Percentiles rank a stretch among this genome's conserved stretches.
These are phyloP conservation scores for Sebastes matsubarae DNA, from an alignment of 2,797 vertebrate species.

Conservation along the genomic window DNA sequence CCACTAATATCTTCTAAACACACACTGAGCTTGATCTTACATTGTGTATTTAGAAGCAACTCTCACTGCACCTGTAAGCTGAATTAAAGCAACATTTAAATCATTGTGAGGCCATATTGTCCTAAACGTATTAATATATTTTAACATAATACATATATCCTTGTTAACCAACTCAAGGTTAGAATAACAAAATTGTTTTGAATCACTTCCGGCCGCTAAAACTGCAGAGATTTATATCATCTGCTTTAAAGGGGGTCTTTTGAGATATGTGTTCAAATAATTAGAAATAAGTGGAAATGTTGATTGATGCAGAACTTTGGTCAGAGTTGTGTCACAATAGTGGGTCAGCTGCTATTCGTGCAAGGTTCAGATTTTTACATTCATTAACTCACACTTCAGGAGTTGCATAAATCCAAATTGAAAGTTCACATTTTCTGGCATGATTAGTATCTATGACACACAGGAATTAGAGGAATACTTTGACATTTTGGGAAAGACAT, in stretches of 20 bases:
- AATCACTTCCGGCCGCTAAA: background rate
- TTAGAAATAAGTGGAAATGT: background rate
- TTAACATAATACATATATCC: background rate
- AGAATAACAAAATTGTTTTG: background rate
- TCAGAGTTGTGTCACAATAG: background rate
- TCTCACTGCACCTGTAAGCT: background rate
- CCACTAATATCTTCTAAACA: slow-evolving; percentile 35
- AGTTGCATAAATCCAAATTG: background rate
- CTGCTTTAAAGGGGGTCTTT: background rate
- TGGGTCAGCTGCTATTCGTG: background rate
- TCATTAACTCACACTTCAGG: background rate
- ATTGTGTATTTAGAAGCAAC: background rate
- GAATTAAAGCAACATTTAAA: background rate
- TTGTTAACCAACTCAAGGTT: background rate
- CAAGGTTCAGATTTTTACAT: background rate
- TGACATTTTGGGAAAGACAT: background rate
- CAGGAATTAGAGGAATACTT: background rate
- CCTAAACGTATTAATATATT: background rate
- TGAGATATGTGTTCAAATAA: background rate
- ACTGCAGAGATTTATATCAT: background rate
- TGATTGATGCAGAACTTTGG: background rate
- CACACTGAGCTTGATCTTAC: slow-evolving; percentile 12
- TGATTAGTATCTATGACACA: background rate
- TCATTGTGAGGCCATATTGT: background rate
- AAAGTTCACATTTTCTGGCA: background rate